Conservation (phyloP, 92 coral and sea anemone genomes). For the Zoanthus sociatus region DNA sequence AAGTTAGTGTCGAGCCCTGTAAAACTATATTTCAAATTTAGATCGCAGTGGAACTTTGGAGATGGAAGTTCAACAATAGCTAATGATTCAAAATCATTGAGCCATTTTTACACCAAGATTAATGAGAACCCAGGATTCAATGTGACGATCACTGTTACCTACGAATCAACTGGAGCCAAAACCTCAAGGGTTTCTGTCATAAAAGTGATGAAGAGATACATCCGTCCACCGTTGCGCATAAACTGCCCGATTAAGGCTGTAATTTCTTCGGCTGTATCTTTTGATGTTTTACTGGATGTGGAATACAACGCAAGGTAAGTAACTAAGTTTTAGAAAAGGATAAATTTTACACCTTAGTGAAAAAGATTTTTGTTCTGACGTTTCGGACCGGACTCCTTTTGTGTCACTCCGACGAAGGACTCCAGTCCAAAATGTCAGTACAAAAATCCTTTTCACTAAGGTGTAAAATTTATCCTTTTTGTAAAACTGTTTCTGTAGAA, state of each 20-base stretch:
- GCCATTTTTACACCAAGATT: background rate
- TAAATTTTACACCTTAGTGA: background rate
- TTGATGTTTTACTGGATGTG: slow-evolving; percentile 6
- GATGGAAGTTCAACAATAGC: background rate
- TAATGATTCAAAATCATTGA: background rate
- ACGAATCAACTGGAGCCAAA: background rate
- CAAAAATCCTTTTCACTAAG: too few species aligned
- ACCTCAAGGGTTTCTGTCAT: background rate
- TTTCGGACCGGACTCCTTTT: too few species aligned
- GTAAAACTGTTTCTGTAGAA: too few species aligned
- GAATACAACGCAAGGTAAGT: slow-evolving; percentile 22
- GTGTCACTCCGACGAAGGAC: too few species aligned
- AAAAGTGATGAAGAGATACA: background rate
- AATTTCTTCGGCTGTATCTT: background rate
- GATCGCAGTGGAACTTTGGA: slow-evolving; percentile 29
- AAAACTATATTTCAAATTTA: background rate
- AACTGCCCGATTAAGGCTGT: background rate
- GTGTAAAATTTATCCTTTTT: too few species aligned
- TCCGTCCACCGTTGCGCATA: slow-evolving; percentile 19
- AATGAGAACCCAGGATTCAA: slow-evolving; percentile 14
- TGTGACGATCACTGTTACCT: background rate
- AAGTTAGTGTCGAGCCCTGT: too few species aligned
- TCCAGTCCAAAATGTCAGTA: too few species aligned
- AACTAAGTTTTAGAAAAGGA: too few species aligned
- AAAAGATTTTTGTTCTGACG: too few species aligned